Percentiles rank a stretch among this genome's conserved stretches.
Evolutionary conservation across 2,113 vertebrate genomes (phyloP).

Genomic region (pig (Sus scrofa)): T2T-Sscrofa CM000813.6:122021001-122021500

Average conservation of each 20-base stretch:
- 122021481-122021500: not conserved
- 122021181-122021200: slow-evolving; percentile 6
- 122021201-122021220: not conserved
- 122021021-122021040: not conserved
- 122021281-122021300: not conserved
- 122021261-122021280: slow-evolving; percentile 25
- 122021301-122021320: not conserved
- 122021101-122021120: not conserved
- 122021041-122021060: not conserved
- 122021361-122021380: not conserved
- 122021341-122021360: not conserved
- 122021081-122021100: not conserved
- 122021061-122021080: not conserved
- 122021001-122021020: not conserved
- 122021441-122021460: not conserved
- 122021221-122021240: slow-evolving; percentile 28
- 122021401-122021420: not conserved
- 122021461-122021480: not conserved
- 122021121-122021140: not conserved
- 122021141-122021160: slow-evolving; percentile 16
- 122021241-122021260: not conserved
- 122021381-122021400: not conserved
- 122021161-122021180: not conserved
- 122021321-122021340: slow-evolving; percentile 21
- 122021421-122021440: not conserved